A percentile compares a stretch with the other conserved stretches of the same genome.
Conservation (phyloP, 1,140 invertebrate species). For the Lordiphosa clarofinis region DNA sequence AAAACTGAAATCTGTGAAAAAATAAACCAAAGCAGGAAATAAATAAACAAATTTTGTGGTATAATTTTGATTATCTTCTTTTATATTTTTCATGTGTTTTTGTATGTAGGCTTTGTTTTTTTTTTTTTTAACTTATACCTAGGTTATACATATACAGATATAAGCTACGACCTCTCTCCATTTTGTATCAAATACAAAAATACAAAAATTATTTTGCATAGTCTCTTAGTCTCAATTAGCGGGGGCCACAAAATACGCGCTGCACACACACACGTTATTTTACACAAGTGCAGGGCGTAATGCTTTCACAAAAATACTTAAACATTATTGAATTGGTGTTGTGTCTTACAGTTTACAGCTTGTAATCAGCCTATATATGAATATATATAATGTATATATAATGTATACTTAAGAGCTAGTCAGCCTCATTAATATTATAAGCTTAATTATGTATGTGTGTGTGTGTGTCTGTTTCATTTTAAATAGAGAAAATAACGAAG, state of each 20-base stretch:
- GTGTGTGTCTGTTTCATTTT: slow-evolving; percentile 15
- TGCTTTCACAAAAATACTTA: slow-evolving; percentile 52
- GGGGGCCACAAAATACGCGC: slow-evolving; percentile 23
- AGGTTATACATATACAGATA: slow-evolving; percentile 39
- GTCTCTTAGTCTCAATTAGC: slow-evolving; percentile 67
- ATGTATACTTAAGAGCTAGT: slow-evolving; percentile 38
- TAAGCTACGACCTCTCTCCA: slow-evolving; percentile 54
- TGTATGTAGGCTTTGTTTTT: slow-evolving; percentile 57
- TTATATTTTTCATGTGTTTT: slow-evolving; percentile 73
- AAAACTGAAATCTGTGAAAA: too few species aligned
- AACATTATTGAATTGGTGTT: slow-evolving; percentile 65
- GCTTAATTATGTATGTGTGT: slow-evolving; percentile 38
- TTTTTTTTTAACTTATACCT: slow-evolving; percentile 39
- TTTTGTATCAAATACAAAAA: slow-evolving; percentile 76
- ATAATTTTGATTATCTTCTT: slow-evolving; percentile 77
- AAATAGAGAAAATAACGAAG: slow-evolving; percentile 29
- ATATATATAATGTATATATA: slow-evolving; percentile 35
- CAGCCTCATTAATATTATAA: slow-evolving; percentile 76
- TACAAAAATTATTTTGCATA: slow-evolving; percentile 43
- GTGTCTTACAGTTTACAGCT: slow-evolving; percentile 57
- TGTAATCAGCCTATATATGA: slow-evolving; percentile 23
- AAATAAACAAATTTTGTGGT: slow-evolving; percentile 21
- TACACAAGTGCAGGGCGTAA: slow-evolving; percentile 7
- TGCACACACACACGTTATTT: slow-evolving; percentile 16
- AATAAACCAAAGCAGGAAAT: too few species aligned